Conservation (phyloP, 2,888 invertebrate species). For the Drosophila nr. medialis region DNA sequence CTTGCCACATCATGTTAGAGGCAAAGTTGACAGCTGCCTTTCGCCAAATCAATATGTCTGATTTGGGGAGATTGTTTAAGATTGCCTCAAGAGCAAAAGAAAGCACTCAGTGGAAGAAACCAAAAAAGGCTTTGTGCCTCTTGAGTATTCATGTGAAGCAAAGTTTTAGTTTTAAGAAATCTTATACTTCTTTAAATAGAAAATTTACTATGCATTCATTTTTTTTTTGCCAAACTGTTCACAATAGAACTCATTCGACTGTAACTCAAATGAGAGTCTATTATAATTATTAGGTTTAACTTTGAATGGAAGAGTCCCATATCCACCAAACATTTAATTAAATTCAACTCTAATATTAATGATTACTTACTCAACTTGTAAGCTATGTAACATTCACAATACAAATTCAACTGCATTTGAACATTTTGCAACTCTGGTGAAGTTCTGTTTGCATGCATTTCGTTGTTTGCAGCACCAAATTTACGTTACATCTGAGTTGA, state of each 20-base stretch:
- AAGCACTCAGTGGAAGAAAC: slow-evolving; percentile 1
- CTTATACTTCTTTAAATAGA: neutral
- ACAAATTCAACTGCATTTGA: neutral
- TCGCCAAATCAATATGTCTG: slow-evolving; percentile 25
- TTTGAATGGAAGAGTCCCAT: neutral
- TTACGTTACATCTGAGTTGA: slow-evolving; percentile 40
- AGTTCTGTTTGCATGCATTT: slow-evolving; percentile 15
- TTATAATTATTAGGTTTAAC: neutral
- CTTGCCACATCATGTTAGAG: neutral
- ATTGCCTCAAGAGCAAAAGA: slow-evolving; percentile 7
- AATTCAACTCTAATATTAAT: neutral
- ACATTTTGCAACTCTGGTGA: slow-evolving; percentile 4
- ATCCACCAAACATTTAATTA: neutral
- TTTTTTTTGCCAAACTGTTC: neutral
- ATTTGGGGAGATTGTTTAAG: slow-evolving; percentile 5
- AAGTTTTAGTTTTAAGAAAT: slow-evolving; percentile 1
- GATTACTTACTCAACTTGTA: neutral
- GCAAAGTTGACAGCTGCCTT: slow-evolving; percentile 16
- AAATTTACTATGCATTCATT: neutral
- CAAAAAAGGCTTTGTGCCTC: slow-evolving; percentile 7
- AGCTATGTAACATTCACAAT: neutral
- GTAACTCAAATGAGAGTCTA: slow-evolving; percentile 9
- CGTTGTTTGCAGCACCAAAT: slow-evolving; percentile 19
- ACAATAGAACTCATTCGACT: slow-evolving; percentile 1
- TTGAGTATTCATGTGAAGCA: slow-evolving; percentile 2